phyloP scores from a whole-genome alignment of 2,113 vertebrate species.

The Datnioides undecimradiatus region DNA sequence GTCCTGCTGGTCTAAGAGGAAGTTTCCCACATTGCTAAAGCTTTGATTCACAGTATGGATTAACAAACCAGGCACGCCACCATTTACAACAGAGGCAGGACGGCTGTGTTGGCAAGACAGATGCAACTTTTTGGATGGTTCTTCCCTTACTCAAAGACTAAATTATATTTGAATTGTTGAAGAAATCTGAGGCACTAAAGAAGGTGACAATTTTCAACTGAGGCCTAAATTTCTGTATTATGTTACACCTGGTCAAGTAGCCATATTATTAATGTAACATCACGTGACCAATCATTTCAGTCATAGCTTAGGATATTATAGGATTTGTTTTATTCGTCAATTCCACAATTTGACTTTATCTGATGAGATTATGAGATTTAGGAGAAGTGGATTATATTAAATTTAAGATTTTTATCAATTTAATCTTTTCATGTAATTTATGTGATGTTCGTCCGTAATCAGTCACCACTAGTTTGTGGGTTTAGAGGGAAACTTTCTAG shows the following conservation, averaged over 20 bases:
- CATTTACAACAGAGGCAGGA: neutral
- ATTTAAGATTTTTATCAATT: neutral
- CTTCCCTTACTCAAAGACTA: neutral
- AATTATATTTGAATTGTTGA: no score
- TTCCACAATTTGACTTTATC: neutral
- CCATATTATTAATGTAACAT: no score
- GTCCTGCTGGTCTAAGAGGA: conserved; percentile 1
- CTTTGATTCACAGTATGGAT: conserved; percentile 10
- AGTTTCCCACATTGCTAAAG: conserved; percentile 59
- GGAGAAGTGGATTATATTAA: neutral
- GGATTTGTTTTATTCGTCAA: neutral
- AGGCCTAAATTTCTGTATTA: no score
- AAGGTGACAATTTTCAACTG: no score
- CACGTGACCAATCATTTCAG: no score
- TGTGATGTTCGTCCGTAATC: neutral
- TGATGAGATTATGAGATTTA: neutral
- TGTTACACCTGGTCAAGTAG: no score
- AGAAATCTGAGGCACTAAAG: no score
- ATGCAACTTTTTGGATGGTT: neutral
- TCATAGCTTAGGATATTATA: neutral
- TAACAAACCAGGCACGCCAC: neutral
- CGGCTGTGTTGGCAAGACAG: neutral
- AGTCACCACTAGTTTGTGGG: neutral
- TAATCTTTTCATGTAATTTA: neutral
- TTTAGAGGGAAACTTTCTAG: neutral